Evolutionary conservation across 2,113 vertebrate species (phyloP).

Genomic region (human (Homo sapiens)): GRCh38 chr4:117094001-117094500

Average conservation of each 20-base stretch:
- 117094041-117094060: background rate
- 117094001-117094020: background rate
- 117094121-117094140: background rate
- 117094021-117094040: background rate
- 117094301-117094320: background rate
- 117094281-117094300: too few species aligned
- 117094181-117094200: background rate
- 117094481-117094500: too few species aligned
- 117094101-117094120: background rate
- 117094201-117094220: background rate
- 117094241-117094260: background rate
- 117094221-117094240: background rate
- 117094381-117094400: background rate
- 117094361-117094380: background rate
- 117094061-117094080: background rate
- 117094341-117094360: background rate
- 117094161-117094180: background rate
- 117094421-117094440: background rate
- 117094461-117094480: background rate
- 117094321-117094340: background rate
- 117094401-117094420: background rate
- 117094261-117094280: background rate
- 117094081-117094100: background rate
- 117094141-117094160: background rate
- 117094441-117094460: background rate